A percentile compares a stretch with the other conserved stretches of the same genome.
Conservation (phyloP, 1,140 invertebrate genomes). For the Listronotus oregonensis region DNA sequence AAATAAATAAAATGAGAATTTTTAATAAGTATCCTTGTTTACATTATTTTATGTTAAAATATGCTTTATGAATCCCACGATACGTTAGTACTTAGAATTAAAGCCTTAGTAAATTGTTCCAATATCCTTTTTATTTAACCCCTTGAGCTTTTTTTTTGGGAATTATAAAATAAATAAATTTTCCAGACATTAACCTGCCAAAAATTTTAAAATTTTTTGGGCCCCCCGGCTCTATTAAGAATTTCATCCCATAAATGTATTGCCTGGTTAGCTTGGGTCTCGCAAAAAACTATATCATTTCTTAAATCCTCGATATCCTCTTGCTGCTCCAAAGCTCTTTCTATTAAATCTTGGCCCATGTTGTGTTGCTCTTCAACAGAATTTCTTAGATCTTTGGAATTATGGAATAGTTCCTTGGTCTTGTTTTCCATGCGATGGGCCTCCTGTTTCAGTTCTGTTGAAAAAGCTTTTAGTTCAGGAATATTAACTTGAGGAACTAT, state of each 20-base stretch:
- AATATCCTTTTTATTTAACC: no score
- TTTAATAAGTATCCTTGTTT: no score
- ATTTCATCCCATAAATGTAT: constrained; percentile 83
- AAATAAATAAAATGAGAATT: no score
- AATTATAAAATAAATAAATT: constrained; percentile 7
- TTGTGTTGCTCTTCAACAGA: constrained; percentile 63
- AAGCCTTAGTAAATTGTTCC: no score
- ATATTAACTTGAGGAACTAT: constrained; percentile 77
- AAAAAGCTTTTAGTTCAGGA: constrained; percentile 67
- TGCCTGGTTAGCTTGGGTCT: constrained; percentile 70
- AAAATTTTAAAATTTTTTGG: constrained; percentile 81
- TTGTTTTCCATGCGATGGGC: constrained; percentile 50
- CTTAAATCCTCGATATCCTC: constrained; percentile 68
- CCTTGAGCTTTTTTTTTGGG: no score
- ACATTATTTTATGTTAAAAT: no score
- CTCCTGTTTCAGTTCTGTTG: constrained; percentile 65
- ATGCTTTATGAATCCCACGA: no score
- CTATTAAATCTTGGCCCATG: constrained; percentile 59
- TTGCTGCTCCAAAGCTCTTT: constrained; percentile 63
- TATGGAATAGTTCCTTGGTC: constrained; percentile 54
- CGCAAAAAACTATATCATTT: constrained; percentile 60
- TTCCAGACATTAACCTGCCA: constrained; percentile 68
- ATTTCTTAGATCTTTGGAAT: constrained; percentile 60
- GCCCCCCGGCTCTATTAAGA: constrained; percentile 82
- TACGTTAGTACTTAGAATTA: no score